These are phyloP conservation scores for Blastobasis lacticolella DNA, from an alignment of 2,888 invertebrate genomes.

Conservation along the genomic window DNA sequence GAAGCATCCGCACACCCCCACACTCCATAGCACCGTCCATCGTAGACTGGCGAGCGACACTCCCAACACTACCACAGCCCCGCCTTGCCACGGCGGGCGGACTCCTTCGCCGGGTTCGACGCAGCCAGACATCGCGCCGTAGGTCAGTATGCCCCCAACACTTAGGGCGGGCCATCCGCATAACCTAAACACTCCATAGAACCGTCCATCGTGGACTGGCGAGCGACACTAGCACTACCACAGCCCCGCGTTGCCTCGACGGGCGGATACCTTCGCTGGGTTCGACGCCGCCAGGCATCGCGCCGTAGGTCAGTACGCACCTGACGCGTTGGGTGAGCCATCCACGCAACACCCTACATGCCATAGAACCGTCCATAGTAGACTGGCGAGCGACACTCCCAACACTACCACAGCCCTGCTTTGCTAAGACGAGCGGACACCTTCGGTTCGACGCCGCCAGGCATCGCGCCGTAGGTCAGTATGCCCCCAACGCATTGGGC, in stretches of 20 bases:
- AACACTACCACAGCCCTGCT: constrained; percentile 81
- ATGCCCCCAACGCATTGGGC: no score
- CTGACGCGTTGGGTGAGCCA: no score
- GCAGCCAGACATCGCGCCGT: constrained; percentile 43
- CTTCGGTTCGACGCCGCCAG: constrained; percentile 82
- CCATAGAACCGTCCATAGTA: not conserved
- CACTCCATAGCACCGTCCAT: no score
- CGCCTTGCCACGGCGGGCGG: constrained; percentile 91
- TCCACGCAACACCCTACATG: no score
- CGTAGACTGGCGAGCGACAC: constrained; percentile 93
- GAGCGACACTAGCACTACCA: constrained; percentile 60
- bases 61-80: constrained; percentile 90
- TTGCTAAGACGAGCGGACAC: constrained; percentile 93
- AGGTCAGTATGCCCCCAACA: not conserved
- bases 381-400: not conserved
- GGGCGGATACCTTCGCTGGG: constrained; percentile 94
- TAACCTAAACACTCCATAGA: no score
- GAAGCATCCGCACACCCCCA: no score
- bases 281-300: constrained; percentile 75
- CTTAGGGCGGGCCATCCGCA: no score
- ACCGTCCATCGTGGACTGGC: not conserved
- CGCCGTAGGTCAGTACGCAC: constrained; percentile 8
- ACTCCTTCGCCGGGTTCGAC: constrained; percentile 97
- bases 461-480: constrained; percentile 16
- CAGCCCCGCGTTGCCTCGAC: constrained; percentile 86